Evolutionary conservation across 2,113 vertebrate species (phyloP).

Genomic region (Labrus mixtus): DNA sequence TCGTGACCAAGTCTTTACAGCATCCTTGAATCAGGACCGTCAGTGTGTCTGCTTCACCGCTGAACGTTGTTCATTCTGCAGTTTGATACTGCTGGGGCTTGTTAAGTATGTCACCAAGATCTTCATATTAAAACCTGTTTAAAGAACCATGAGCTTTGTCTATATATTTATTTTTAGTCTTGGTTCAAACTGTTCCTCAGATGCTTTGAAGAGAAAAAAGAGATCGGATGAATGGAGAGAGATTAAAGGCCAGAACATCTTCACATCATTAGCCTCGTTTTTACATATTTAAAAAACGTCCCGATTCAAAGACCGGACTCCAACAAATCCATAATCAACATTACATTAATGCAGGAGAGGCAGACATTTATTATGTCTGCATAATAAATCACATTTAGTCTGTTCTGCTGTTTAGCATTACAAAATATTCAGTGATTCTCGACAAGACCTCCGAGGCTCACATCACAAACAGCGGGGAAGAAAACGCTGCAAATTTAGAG

Average conservation of each 20-base stretch:
- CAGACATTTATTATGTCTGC: constrained; percentile 32
- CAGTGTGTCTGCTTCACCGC: background rate
- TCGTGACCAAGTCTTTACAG: constrained; percentile 28
- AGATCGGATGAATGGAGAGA: constrained; percentile 58
- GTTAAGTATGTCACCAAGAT: constrained; percentile 52
- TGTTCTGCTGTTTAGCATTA: constrained; percentile 43
- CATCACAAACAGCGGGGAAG: constrained; percentile 6
- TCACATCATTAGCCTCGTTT: constrained; percentile 63
- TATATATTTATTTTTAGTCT: constrained; percentile 26
- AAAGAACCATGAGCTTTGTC: constrained; percentile 15
- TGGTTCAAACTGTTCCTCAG: constrained; percentile 19
- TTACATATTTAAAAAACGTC: constrained; percentile 70
- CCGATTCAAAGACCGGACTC: constrained; percentile 32
- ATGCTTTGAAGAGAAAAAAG: constrained; percentile 56
- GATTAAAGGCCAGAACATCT: constrained; percentile 69
- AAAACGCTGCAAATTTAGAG: background rate
- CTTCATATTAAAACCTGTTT: constrained; percentile 68
- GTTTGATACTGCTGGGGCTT: constrained; percentile 78
- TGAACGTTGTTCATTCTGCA: constrained; percentile 41
- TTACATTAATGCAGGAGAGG: constrained; percentile 35
- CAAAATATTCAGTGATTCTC: constrained; percentile 47
- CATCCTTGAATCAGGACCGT: constrained; percentile 10
- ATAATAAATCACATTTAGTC: constrained; percentile 52
- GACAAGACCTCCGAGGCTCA: constrained; percentile 23
- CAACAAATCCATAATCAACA: constrained; percentile 56